Conservation (phyloP, 2,113 vertebrate species). For the Ammodytes dubius region DNA sequence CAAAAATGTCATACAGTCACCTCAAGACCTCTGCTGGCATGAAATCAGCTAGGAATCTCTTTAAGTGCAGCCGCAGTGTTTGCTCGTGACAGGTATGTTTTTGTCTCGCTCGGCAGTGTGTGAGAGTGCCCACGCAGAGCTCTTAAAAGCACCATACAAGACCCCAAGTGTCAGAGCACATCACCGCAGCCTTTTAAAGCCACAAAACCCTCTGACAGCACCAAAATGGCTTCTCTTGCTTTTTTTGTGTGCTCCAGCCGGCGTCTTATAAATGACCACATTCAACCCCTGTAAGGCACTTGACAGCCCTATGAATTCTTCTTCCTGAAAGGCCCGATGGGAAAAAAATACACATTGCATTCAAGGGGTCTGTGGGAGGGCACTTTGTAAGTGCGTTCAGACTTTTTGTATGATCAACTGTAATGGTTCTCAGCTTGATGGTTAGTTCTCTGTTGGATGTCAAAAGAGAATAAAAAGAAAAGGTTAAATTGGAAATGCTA, state of each 20-base stretch:
- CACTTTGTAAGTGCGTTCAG: slow-evolving; percentile 51
- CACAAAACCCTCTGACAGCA: slow-evolving; percentile 84
- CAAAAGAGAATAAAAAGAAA: slow-evolving; percentile 37
- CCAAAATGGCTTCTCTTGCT: slow-evolving; percentile 79
- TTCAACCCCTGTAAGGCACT: slow-evolving; percentile 66
- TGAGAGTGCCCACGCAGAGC: slow-evolving; percentile 80
- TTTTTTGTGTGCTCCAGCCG: slow-evolving; percentile 75
- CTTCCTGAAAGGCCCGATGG: slow-evolving; percentile 63
- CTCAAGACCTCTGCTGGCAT: slow-evolving; percentile 57
- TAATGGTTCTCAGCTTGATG: slow-evolving; percentile 59
- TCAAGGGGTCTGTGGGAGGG: not conserved
- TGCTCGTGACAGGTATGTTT: slow-evolving; percentile 81
- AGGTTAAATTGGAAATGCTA: slow-evolving; percentile 35
- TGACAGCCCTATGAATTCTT: slow-evolving; percentile 76
- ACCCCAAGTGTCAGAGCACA: slow-evolving; percentile 82
- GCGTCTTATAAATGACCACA: slow-evolving; percentile 75
- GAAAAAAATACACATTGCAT: slow-evolving; percentile 54
- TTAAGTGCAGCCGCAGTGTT: slow-evolving; percentile 75
- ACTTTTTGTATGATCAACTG: slow-evolving; percentile 54
- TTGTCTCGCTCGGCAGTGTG: slow-evolving; percentile 76
- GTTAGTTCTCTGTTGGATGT: slow-evolving; percentile 47
- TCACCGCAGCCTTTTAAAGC: slow-evolving; percentile 81
- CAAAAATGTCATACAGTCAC: slow-evolving; percentile 62
- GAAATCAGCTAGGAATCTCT: slow-evolving; percentile 60
- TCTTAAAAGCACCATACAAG: slow-evolving; percentile 83